Base-by-base conservation (phyloP, 2,888 invertebrate genomes). In the Cephus sareptanus region DNA sequence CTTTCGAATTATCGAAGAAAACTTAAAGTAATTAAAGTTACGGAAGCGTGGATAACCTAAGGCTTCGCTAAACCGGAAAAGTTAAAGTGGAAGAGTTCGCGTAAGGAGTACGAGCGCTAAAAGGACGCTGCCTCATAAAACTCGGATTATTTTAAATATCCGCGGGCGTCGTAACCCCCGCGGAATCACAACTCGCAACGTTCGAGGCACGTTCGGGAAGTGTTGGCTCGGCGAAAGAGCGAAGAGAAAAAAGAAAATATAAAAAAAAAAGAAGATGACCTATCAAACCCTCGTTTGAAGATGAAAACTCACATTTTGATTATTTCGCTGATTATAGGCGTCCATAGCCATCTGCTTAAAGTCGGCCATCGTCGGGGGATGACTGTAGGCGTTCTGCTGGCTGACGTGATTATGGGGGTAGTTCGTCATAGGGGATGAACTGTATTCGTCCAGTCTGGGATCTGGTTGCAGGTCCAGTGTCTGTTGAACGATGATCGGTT, bases 291-390 rank as follows among this genome's bases (percentile, higher is more conserved):
- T 74, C 79, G 74, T 74, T n/a, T 30, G 74, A 30, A 35, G 74
- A 74, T 33, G 34, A 74, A 34, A 40, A 74, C 79, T 89, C 77
- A 90, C 90, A 78, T 90, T 90, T 81, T 90, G 90, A 80, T 90
- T 87, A 83, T 90, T 90, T 34, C 90, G 88, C 78, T 90, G 90
- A 85, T 90, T 90, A 81, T 90, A 90, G 69, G 89, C 90, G 79
- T 90, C 90, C 87, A 89, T 90, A 75, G 90, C 90, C 88, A 90
- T 90, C 82, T 90, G 90, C 77, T 90, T 90, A 81, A 90, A 90
- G 76, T 90, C 90, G 34, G 89, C 90, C 87, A 90, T 87, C 4
- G 90, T 90, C 56, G 90, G 90, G 78, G 87, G 84, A 78, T 89
- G 85, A 78, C 83, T 85, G 82, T 88, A 89, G 74, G 85, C 79